Base-by-base conservation (phyloP, 2,113 vertebrate species). In the Tringa solitaria region DNA sequence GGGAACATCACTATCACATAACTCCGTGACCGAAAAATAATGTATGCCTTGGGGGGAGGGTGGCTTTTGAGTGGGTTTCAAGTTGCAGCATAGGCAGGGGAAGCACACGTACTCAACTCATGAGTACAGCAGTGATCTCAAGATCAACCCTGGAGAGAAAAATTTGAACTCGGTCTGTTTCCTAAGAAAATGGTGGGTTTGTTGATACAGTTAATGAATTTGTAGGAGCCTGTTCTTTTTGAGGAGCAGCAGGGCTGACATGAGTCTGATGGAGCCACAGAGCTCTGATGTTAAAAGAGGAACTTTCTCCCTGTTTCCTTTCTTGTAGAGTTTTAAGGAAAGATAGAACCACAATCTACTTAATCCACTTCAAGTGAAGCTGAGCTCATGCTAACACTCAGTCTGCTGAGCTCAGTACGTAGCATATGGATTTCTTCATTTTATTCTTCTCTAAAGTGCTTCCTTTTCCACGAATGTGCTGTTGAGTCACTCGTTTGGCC, bases 51-150 rank as follows among this genome's bases (percentile, higher is more conserved):
- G 6, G 12, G 19, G 23, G 3, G 43, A 17, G 7, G 46, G 5
- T 77, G 46, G 50, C 33, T 86, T 92, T 80, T 77, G 56, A 86
- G 50, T 23, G n/a, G 8, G 41, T 86, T 95, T 86, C 54, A 37
- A 15, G 7, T 54, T 86, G 39, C 35, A 70, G 28, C 0, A 0
- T 59, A 32, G 50, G 26, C 1, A 1, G 14, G 10, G 37, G 17
- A 79, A 89, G 14, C 21, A 21, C 21, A 48, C 10, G 21, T 76
- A 56, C 33, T 85, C 18, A 35, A 56, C 33, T 85, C 18, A 35
- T 27, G 39, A 63, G 10, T 37, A n/a, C 15, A 65, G 50, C 10
- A 26, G 70, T 27, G 50, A 59, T 78, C 21, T 54, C 73, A 77
- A 63, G 37, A 77, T 63, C 65, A 87, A 6, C 5, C 8, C 54